Evolutionary conservation across 2,888 invertebrate genomes (phyloP).

Genomic region (Petrophora chlorosata): DNA sequence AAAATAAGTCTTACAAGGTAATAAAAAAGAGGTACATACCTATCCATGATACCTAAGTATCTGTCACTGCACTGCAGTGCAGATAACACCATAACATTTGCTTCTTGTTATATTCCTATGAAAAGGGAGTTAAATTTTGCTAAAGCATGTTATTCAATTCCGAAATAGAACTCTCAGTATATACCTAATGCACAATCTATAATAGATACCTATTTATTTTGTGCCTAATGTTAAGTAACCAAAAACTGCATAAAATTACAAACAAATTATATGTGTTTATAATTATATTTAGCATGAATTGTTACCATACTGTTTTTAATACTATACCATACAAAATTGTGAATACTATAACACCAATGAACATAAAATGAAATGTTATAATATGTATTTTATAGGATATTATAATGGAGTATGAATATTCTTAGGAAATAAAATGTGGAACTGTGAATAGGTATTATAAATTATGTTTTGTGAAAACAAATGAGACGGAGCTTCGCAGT

Average conservation of each 20-base stretch:
- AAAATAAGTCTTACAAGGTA: too few species aligned
- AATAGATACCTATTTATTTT: too few species aligned
- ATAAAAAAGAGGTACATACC: too few species aligned
- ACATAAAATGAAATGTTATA: not conserved
- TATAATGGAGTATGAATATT: not conserved
- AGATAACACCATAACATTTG: too few species aligned
- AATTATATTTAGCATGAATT: not conserved
- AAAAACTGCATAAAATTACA: not conserved
- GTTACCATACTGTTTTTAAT: slow-evolving; percentile 1
- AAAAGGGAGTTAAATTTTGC: too few species aligned
- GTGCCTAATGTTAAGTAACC: not conserved
- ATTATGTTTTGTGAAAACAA: slow-evolving; percentile 4
- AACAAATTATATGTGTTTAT: not conserved
- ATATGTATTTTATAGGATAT: slow-evolving; percentile 1
- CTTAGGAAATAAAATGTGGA: slow-evolving; percentile 1
- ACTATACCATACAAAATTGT: slow-evolving; percentile 4
- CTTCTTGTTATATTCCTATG: too few species aligned
- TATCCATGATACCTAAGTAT: too few species aligned
- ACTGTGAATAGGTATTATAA: not conserved
- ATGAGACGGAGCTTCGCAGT: slow-evolving; percentile 27
- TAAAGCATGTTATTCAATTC: too few species aligned
- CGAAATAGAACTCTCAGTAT: too few species aligned
- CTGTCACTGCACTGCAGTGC: too few species aligned
- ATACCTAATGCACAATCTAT: too few species aligned
- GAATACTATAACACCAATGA: slow-evolving; percentile 20